phyloP scores from a whole-genome alignment of 2,113 vertebrate genomes.

The Entomyzon cyanotis region DNA sequence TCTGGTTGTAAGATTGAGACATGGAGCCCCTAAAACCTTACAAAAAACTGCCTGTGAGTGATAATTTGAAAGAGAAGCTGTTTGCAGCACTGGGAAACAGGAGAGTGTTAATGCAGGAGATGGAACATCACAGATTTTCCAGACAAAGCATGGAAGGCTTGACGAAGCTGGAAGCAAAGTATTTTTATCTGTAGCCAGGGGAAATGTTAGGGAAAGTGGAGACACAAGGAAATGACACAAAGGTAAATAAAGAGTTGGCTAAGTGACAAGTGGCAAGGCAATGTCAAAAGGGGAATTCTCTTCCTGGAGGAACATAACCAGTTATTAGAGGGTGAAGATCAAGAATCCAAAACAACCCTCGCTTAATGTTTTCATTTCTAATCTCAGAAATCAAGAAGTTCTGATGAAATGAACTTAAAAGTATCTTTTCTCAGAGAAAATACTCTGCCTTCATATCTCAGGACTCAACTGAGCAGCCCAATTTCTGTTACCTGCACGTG shows the following conservation, averaged over 20 bases:
- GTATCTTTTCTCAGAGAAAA: background rate
- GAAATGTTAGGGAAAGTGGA: background rate
- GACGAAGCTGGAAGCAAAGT: background rate
- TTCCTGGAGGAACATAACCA: background rate
- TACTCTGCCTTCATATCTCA: background rate
- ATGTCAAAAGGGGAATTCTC: background rate
- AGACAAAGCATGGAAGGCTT: background rate
- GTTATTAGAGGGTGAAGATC: background rate
- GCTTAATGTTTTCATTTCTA: background rate
- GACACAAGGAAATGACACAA: constrained; percentile 8
- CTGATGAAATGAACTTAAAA: background rate
- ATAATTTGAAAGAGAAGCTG: background rate
- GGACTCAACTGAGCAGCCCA: rapidly evolving
- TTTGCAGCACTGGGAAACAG: background rate
- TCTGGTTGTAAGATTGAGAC: background rate
- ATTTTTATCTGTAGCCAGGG: constrained; percentile 30
- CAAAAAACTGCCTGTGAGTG: background rate
- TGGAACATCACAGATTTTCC: background rate
- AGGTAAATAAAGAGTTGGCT: constrained; percentile 40
- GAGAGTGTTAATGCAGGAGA: rapidly evolving
- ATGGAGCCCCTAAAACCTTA: background rate
- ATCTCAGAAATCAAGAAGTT: background rate
- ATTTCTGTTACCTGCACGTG: rapidly evolving
- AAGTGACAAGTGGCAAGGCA: constrained; percentile 16
- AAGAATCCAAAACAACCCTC: background rate